phyloP scores from a whole-genome alignment of 2,888 invertebrate species.

The Philopedon plagiatum region DNA sequence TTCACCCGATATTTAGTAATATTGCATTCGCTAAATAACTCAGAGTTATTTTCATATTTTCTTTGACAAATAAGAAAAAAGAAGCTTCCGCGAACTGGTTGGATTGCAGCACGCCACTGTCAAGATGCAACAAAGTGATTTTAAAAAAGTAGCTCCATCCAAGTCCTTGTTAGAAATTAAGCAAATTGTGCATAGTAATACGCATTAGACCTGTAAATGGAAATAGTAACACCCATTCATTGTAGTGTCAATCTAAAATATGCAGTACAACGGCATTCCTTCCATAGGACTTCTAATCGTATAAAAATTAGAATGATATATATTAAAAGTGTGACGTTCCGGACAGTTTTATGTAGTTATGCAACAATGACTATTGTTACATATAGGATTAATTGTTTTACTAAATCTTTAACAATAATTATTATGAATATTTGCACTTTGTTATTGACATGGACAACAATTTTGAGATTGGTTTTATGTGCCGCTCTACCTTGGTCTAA shows the following conservation, averaged over 20 bases:
- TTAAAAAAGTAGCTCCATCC: neutral
- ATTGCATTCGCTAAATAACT: too few relatives aligned
- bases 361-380: conserved; percentile 2
- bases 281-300: conserved; percentile 17
- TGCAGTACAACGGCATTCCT: conserved; percentile 43
- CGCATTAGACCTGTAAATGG: conserved; percentile 45
- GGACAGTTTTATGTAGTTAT: conserved; percentile 15
- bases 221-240: conserved; percentile 55
- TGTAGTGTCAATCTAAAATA: conserved; percentile 54
- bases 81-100: too few relatives aligned
- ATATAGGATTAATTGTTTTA: neutral
- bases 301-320: conserved; percentile 38
- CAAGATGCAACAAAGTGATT: neutral
- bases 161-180: conserved; percentile 14
- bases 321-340: conserved; percentile 39
- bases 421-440: too few relatives aligned
- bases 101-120: neutral
- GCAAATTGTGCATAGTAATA: conserved; percentile 31
- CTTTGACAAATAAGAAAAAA: too few relatives aligned
- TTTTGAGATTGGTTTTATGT: too few relatives aligned
- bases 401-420: too few relatives aligned
- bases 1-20: too few relatives aligned
- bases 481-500: too few relatives aligned
- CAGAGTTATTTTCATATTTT: too few relatives aligned
- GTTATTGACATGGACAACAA: too few relatives aligned